A percentile compares a stretch with the other conserved stretches of the same genome.
These are phyloP conservation scores for Oophaga sylvatica DNA, from an alignment of 2,797 vertebrate species.

Conservation along the genomic window DNA sequence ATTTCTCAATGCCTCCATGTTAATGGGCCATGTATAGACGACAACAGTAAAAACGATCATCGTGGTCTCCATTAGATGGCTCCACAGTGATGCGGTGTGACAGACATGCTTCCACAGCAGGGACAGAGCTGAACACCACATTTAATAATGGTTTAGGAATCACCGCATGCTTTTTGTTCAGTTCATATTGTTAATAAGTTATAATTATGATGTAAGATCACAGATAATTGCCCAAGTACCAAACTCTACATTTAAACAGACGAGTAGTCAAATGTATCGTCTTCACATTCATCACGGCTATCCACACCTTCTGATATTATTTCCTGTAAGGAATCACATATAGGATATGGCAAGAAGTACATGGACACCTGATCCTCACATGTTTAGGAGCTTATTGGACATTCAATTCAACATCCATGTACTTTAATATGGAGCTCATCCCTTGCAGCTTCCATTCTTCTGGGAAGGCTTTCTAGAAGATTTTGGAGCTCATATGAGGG, in stretches of 20 bases:
- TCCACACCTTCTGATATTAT: too few species aligned
- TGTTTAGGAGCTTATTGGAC: not conserved
- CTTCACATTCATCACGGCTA: too few species aligned
- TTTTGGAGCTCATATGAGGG: not conserved
- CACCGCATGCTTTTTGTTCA: not conserved
- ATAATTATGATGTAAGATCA: not conserved
- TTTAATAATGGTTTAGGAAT: not conserved
- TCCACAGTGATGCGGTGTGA: not conserved
- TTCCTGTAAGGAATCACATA: not conserved
- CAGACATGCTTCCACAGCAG: not conserved
- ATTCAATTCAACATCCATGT: not conserved
- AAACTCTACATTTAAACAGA: not conserved
- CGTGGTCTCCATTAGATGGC: constrained; percentile 21
- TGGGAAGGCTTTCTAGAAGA: not conserved
- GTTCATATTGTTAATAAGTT: not conserved
- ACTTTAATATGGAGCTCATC: not conserved
- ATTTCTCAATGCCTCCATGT: not conserved
- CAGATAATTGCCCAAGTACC: too few species aligned
- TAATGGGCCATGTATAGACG: too few species aligned
- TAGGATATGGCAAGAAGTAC: not conserved
- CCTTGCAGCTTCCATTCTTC: not conserved
- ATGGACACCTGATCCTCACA: not conserved
- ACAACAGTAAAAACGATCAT: not conserved
- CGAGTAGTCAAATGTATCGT: too few species aligned
- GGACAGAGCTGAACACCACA: too few species aligned